Conservation (phyloP, 2,888 invertebrate genomes). For the Blastobasis adustella region DNA sequence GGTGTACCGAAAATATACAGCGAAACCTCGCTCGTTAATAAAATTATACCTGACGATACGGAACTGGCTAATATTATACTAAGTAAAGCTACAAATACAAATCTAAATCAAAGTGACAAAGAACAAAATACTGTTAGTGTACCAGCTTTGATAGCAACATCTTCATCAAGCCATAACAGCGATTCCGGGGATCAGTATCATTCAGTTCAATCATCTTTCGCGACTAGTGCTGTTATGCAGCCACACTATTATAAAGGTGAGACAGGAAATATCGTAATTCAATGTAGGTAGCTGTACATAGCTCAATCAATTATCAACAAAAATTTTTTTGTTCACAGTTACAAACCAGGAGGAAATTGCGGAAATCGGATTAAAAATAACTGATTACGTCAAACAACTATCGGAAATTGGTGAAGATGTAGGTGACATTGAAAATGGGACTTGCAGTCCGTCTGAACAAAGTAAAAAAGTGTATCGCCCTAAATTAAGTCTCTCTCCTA, state of each 20-base stretch:
- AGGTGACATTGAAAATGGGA: background rate
- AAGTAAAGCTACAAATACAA: background rate
- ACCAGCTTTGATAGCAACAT: background rate
- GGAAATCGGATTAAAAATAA: background rate
- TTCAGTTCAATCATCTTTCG: too few relatives aligned
- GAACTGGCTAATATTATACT: slow-evolving; percentile 9
- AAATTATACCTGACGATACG: slow-evolving; percentile 14
- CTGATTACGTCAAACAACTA: background rate
- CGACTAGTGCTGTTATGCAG: too few relatives aligned
- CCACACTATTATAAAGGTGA: too few relatives aligned
- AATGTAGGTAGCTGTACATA: too few relatives aligned
- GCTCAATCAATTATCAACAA: too few relatives aligned
- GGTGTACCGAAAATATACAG: slow-evolving; percentile 40
- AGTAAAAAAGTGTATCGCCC: slow-evolving; percentile 16
- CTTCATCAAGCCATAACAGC: too few relatives aligned
- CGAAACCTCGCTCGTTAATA: slow-evolving; percentile 35
- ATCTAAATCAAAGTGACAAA: background rate
- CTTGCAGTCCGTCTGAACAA: background rate
- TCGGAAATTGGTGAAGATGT: background rate
- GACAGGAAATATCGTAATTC: too few relatives aligned
- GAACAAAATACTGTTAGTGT: background rate
- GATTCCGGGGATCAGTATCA: too few relatives aligned
- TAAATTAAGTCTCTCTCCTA: slow-evolving; percentile 35
- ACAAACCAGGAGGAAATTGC: background rate
- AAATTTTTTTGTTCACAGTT: background rate